These are phyloP conservation scores for Phaedon cochleariae DNA, from an alignment of 2,888 invertebrate genomes.

Conservation along the genomic window DNA sequence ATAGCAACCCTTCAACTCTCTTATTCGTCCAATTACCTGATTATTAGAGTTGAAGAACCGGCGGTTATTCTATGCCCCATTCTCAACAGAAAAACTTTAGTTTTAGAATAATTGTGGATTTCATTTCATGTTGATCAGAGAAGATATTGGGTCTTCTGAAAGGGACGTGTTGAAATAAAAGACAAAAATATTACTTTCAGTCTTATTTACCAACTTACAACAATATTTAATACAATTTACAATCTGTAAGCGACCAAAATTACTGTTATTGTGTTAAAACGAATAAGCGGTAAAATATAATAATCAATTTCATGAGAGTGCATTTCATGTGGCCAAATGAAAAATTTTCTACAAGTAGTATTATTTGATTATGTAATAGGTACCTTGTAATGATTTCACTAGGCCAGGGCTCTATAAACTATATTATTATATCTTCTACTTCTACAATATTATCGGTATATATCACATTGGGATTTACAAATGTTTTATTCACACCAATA, in stretches of 20 bases:
- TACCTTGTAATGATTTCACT: slow-evolving; percentile 45
- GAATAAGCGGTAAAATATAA: slow-evolving; percentile 47
- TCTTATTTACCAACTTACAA: slow-evolving; percentile 56
- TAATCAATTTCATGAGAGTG: slow-evolving; percentile 45
- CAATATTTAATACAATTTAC: slow-evolving; percentile 51
- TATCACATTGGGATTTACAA: slow-evolving; percentile 57
- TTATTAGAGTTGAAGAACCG: too few relatives aligned
- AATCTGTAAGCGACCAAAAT: slow-evolving; percentile 46
- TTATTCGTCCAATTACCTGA: too few relatives aligned
- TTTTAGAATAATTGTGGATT: too few relatives aligned
- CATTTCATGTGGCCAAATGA: slow-evolving; percentile 45
- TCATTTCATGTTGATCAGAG: too few relatives aligned
- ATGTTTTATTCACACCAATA: slow-evolving; percentile 32
- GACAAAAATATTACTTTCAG: slow-evolving; percentile 46
- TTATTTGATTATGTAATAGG: slow-evolving; percentile 49
- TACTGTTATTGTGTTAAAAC: slow-evolving; percentile 43
- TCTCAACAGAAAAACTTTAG: too few relatives aligned
- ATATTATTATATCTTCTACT: slow-evolving; percentile 39
- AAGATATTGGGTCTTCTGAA: not conserved
- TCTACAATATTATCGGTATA: slow-evolving; percentile 57
- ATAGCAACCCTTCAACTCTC: too few relatives aligned
- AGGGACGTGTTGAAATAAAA: slow-evolving; percentile 20
- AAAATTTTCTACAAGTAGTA: slow-evolving; percentile 36
- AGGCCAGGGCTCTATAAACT: slow-evolving; percentile 36
- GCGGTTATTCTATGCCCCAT: too few relatives aligned